Base-by-base conservation (phyloP, 2,888 invertebrate genomes). In the Melinopterus prodromus region DNA sequence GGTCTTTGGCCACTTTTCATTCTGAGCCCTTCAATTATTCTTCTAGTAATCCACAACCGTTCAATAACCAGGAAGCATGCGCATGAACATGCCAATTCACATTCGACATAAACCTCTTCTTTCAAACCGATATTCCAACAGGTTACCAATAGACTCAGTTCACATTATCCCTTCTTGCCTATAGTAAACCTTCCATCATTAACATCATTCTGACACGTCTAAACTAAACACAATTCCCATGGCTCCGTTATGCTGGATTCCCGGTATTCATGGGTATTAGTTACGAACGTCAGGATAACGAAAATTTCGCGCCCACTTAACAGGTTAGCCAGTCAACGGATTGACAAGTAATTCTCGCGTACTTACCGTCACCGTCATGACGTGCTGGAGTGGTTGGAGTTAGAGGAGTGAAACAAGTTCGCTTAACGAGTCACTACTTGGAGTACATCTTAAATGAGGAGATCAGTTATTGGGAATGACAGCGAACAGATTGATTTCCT, bases 401-500 rank as follows among this genome's bases (percentile, higher is more conserved):
- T 26, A 26, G 53, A 53, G 53, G 1, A 53, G 53, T 53, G 53
- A 37, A 74, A 74, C 74, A 74, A 74, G 74, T 74, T 26, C 74
- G 74, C 74, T 53, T 53, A 78, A 71, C 72, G 74, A 71, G 78
- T 71, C 71, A 78, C 78, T 81, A 79, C 53, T 53, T 53, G 78
- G 77, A 71, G 77, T 69, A 78, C 37, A 79, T 76, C 80, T 81
- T 74, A 81, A 82, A 81, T 79, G 77, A 81, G 82, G 77, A 78
- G 79, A 82, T 81, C 82, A 79, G 77, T 80, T 80, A 80, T 80
- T 78, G 80, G 70, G 76, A 82, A 81, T 82, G 81, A 82, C 81
- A 83, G 83, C 78, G 69, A 83, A 81, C 79, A 80, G 83, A 83
- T 83, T 83, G 80, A 79, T 82, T 83, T 82, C 82, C 81, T 82